phyloP scores from a whole-genome alignment of 1,140 invertebrate genomes.

The Tetraneura akinire region DNA sequence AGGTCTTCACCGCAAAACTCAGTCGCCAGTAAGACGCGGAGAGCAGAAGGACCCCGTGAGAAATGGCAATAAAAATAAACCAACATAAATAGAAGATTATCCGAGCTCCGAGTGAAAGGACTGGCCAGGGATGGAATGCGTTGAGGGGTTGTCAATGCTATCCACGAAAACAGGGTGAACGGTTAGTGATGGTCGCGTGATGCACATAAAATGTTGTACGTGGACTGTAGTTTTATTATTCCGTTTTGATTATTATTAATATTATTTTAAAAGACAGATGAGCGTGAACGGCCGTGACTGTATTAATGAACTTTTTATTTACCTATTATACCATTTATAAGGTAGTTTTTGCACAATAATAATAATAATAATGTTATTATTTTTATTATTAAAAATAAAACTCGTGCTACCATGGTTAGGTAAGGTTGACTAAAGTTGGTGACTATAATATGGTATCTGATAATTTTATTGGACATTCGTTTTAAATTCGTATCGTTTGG shows the following conservation, averaged over 20 bases:
- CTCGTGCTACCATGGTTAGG: no score
- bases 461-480: neutral
- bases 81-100: slow-evolving; percentile 47
- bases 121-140: neutral
- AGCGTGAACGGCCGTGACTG: neutral
- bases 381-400: no score
- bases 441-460: neutral
- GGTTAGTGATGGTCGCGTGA: neutral
- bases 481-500: neutral
- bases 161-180: no score
- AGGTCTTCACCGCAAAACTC: neutral
- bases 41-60: neutral
- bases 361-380: no score
- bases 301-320: slow-evolving; percentile 43
- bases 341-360: no score
- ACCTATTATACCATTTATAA: neutral
- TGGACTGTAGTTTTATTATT: slow-evolving; percentile 34
- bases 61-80: slow-evolving; percentile 44
- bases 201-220: slow-evolving; percentile 51
- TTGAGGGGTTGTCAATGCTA: no score
- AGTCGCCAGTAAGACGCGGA: neutral
- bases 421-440: slow-evolving; percentile 7
- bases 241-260: no score
- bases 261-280: slow-evolving; percentile 15
- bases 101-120: slow-evolving; percentile 15